phyloP scores from a whole-genome alignment of 2,797 vertebrate species.

The Hirundo rustica region DNA sequence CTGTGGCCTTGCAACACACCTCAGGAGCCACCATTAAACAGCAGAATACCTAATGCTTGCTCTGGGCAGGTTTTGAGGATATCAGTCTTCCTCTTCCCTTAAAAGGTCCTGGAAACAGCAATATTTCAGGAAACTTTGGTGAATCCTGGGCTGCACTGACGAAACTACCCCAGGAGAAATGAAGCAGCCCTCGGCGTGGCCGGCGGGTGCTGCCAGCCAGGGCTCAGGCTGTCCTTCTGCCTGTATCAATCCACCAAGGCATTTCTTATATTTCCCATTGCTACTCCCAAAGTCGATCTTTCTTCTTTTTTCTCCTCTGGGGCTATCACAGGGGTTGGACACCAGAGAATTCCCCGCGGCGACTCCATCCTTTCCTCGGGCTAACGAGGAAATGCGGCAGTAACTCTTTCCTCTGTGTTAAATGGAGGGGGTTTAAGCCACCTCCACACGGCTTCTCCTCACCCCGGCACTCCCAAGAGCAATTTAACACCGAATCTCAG shows the following conservation, averaged over 20 bases:
- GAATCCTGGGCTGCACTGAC: background rate
- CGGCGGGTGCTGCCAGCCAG: background rate
- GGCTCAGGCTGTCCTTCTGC: background rate
- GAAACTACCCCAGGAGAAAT: background rate
- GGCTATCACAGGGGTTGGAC: background rate
- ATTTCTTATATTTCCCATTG: background rate
- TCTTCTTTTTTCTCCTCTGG: background rate
- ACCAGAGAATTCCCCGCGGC: background rate
- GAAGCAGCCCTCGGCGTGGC: background rate
- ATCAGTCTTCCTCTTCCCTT: background rate
- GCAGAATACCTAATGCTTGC: background rate
- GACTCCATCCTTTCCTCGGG: background rate
- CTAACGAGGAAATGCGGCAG: background rate
- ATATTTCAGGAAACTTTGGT: background rate
- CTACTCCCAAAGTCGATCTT: background rate
- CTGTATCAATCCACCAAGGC: background rate
- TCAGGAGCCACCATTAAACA: background rate
- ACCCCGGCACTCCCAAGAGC: background rate
- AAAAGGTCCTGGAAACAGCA: background rate
- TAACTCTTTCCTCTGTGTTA: background rate
- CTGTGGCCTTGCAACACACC: background rate
- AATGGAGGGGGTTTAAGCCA: background rate
- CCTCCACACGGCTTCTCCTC: background rate
- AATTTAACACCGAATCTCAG: slow-evolving; percentile 34
- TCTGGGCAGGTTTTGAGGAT: background rate